Conservation (phyloP, 1,140 invertebrate genomes). For the Calephelis nemesis region DNA sequence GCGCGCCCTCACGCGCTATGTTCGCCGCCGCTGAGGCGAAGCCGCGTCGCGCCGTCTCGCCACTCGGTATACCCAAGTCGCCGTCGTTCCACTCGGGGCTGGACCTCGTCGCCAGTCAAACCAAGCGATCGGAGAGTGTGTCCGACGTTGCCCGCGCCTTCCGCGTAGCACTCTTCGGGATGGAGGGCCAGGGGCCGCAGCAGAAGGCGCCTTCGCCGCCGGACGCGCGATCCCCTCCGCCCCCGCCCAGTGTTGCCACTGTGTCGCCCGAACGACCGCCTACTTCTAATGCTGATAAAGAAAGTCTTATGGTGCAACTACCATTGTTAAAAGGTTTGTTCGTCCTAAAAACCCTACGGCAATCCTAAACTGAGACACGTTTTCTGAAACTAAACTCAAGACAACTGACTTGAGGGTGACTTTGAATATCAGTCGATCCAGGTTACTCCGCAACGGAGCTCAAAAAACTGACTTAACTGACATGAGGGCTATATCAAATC, state of each 20-base stretch:
- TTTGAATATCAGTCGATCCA: no score
- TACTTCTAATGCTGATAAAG: constrained; percentile 57
- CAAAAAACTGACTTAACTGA: no score
- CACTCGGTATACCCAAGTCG: constrained; percentile 88
- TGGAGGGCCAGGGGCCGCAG: constrained; percentile 61
- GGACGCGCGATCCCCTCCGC: constrained; percentile 61
- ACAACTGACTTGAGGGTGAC: no score
- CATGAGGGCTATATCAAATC: no score
- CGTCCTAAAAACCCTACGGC: neutral
- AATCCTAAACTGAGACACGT: neutral
- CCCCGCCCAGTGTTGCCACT: constrained; percentile 35
- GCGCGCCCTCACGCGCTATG: constrained; percentile 75
- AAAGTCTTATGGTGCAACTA: constrained; percentile 71
- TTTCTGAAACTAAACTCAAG: no score
- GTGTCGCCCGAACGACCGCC: constrained; percentile 55
- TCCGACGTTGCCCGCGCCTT: constrained; percentile 75
- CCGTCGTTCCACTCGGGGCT: constrained; percentile 91
- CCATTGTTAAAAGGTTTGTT: constrained; percentile 73
- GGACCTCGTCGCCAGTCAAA: constrained; percentile 84
- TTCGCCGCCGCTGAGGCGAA: constrained; percentile 77
- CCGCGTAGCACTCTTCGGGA: constrained; percentile 69
- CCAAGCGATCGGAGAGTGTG: constrained; percentile 73
- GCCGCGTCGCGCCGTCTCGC: constrained; percentile 76
- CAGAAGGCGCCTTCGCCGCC: constrained; percentile 65
- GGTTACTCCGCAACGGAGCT: no score